Conservation (phyloP, 2,113 vertebrate genomes). For the rabbit (Oryctolagus cuniculus) region mOryCun1.1 NC_091441.1:93362501-93363000, state of each 20-base stretch:
- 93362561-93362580: neutral
- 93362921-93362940: too few relatives aligned
- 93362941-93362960: too few relatives aligned
- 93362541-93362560: neutral
- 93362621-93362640: neutral
- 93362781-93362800: neutral
- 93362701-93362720: neutral
- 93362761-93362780: neutral
- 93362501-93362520: neutral
- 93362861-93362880: constrained; percentile 21
- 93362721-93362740: neutral
- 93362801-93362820: neutral
- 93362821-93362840: neutral
- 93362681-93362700: neutral
- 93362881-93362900: too few relatives aligned
- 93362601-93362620: neutral
- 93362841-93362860: neutral
- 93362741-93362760: neutral
- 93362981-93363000: too few relatives aligned
- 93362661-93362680: neutral
- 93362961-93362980: too few relatives aligned
- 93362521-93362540: neutral
- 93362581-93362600: neutral
- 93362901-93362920: too few relatives aligned
- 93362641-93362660: neutral